Evolutionary conservation across 2,113 vertebrate species (phyloP).

Genomic region (Eurystomus gularis): DNA sequence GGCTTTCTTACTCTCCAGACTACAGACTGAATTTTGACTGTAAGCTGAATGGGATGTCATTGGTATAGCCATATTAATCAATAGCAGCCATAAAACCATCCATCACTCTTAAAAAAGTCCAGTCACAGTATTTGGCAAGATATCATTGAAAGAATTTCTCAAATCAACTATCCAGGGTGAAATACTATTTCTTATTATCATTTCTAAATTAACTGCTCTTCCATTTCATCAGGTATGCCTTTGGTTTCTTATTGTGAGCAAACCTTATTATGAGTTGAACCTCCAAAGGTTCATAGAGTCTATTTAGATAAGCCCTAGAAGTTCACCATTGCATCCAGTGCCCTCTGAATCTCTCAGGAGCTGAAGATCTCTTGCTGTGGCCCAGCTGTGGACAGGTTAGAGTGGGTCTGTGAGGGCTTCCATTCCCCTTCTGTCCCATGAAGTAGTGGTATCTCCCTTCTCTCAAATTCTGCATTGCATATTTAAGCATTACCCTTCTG

Average conservation of each 20-base stretch:
- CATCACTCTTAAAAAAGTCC: not conserved
- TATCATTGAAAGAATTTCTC: slow-evolving; percentile 34
- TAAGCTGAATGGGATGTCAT: slow-evolving; percentile 19
- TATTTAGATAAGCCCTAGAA: slow-evolving; percentile 24
- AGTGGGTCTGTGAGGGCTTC: not conserved
- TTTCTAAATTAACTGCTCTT: slow-evolving; percentile 48
- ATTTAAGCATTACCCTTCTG: not conserved
- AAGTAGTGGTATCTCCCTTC: not conserved
- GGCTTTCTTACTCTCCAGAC: not conserved
- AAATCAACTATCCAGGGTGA: slow-evolving; percentile 17
- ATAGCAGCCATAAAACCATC: slow-evolving; percentile 42
- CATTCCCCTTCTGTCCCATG: not conserved
- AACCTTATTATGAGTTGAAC: not conserved
- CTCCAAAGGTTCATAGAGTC: slow-evolving; percentile 1
- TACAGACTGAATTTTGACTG: slow-evolving; percentile 19
- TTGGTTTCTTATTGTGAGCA: slow-evolving; percentile 16
- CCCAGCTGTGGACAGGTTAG: not conserved
- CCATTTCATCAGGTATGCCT: slow-evolving; percentile 36
- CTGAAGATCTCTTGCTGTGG: not conserved
- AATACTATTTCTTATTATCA: slow-evolving; percentile 41
- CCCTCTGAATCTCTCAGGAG: not conserved
- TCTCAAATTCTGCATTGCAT: not conserved
- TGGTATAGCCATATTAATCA: slow-evolving; percentile 35
- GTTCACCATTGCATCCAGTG: not conserved
- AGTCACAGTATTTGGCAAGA: slow-evolving; percentile 55